Percentiles rank a stretch among this genome's conserved stretches.
Evolutionary conservation across 2,113 vertebrate species (phyloP).

Genomic region (Corynorhinus townsendii): DNA sequence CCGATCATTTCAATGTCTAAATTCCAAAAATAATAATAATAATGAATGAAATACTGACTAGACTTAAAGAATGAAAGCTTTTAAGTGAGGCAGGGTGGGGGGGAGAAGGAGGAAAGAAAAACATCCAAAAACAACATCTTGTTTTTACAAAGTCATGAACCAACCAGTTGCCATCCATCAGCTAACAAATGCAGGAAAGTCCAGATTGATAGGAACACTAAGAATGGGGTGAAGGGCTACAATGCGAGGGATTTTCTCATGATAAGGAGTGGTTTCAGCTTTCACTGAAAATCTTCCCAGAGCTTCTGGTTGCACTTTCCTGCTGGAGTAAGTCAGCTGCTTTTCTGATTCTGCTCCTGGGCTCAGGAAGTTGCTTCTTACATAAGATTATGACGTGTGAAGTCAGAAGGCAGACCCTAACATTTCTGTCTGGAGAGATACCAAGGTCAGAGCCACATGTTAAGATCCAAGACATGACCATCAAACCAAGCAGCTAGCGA

Average conservation of each 20-base stretch:
- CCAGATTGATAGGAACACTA: neutral
- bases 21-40: constrained; percentile 40
- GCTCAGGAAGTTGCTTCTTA: neutral
- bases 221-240: neutral
- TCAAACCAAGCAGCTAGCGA: neutral
- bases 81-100: neutral
- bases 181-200: constrained; percentile 55
- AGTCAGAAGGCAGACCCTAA: neutral
- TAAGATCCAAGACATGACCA: neutral
- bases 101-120: constrained; percentile 48
- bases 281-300: neutral
- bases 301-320: constrained; percentile 1
- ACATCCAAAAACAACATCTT: constrained; percentile 53
- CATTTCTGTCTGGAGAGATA: neutral
- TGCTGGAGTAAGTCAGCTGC: neutral
- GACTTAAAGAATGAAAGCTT: constrained; percentile 39
- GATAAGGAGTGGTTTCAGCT: constrained; percentile 42
- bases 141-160: constrained; percentile 54
- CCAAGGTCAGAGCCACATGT: neutral
- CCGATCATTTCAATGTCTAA: neutral
- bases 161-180: constrained; percentile 45
- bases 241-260: constrained; percentile 33
- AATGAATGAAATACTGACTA: constrained; percentile 40
- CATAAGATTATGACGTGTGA: neutral
- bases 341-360: neutral